Conservation (phyloP, 2,113 vertebrate species). For the Scomber colias region DNA sequence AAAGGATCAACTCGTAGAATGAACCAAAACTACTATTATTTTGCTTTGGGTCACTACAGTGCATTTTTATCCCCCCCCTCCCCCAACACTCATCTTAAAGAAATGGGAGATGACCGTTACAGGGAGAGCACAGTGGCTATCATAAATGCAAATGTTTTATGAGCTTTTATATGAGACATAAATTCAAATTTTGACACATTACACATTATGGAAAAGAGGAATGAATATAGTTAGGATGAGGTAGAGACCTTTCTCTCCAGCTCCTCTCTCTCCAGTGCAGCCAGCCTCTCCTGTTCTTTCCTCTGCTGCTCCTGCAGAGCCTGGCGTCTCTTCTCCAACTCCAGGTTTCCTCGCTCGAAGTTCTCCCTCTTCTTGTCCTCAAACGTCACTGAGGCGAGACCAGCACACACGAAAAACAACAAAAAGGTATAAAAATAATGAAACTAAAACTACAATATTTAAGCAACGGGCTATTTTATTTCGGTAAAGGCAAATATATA, state of each 20-base stretch:
- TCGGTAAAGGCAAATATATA: too few relatives aligned
- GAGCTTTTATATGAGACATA: not conserved
- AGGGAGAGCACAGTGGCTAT: not conserved
- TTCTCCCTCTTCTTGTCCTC: constrained; percentile 99
- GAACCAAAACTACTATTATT: not conserved
- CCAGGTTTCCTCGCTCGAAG: constrained; percentile 97
- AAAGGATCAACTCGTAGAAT: not conserved
- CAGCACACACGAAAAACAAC: not conserved
- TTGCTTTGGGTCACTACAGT: not conserved
- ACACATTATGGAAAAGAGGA: not conserved
- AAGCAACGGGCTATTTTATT: too few relatives aligned
- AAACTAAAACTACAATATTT: too few relatives aligned
- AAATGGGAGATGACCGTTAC: not conserved
- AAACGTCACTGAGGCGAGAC: constrained; percentile 89
- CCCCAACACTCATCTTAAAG: not conserved
- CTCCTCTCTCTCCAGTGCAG: constrained; percentile 92
- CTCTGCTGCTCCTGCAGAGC: constrained; percentile 96
- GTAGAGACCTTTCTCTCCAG: constrained; percentile 88
- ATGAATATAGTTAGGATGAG: not conserved
- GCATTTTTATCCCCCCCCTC: not conserved
- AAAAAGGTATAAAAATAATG: not conserved
- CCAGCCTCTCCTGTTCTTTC: constrained; percentile 96
- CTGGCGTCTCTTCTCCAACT: constrained; percentile 95
- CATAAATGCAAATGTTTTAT: not conserved
- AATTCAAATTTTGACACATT: not conserved